A percentile compares a stretch with the other conserved stretches of the same genome.
Conservation (phyloP, 2,888 invertebrate genomes). For the Nineta flava region DNA sequence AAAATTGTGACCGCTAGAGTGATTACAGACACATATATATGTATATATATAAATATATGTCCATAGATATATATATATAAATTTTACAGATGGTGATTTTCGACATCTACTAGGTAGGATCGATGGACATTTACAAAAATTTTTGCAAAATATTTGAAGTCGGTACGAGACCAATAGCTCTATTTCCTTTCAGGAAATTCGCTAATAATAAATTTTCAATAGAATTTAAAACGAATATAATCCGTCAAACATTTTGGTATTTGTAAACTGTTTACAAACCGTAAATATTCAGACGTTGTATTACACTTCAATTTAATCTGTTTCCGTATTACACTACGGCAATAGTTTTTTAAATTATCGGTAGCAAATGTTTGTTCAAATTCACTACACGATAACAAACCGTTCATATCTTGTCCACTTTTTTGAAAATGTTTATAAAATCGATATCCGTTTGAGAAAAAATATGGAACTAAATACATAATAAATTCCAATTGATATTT, state of each 20-base stretch:
- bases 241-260: background rate
- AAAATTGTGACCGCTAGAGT: too few relatives aligned
- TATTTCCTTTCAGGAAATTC: too few relatives aligned
- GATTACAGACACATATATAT: too few relatives aligned
- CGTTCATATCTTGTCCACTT: background rate
- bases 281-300: background rate
- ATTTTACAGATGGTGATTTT: too few relatives aligned
- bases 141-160: too few relatives aligned
- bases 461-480: background rate
- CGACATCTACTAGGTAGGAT: too few relatives aligned
- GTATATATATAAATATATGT: too few relatives aligned
- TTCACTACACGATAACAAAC: background rate
- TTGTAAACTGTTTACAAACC: background rate
- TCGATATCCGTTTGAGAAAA: background rate
- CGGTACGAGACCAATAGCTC: too few relatives aligned
- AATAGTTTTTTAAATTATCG: slow-evolving; percentile 1
- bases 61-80: too few relatives aligned
- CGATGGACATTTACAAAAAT: too few relatives aligned
- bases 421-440: background rate
- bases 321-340: slow-evolving; percentile 1
- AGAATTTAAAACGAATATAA: slow-evolving; percentile 4
- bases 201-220: too few relatives aligned
- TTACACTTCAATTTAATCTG: background rate
- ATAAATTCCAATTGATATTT: background rate
- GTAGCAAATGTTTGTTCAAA: background rate